These are phyloP conservation scores for Bergia sp. DNA, from an alignment of 92 coral and sea anemone genomes.

Conservation along the genomic window DNA sequence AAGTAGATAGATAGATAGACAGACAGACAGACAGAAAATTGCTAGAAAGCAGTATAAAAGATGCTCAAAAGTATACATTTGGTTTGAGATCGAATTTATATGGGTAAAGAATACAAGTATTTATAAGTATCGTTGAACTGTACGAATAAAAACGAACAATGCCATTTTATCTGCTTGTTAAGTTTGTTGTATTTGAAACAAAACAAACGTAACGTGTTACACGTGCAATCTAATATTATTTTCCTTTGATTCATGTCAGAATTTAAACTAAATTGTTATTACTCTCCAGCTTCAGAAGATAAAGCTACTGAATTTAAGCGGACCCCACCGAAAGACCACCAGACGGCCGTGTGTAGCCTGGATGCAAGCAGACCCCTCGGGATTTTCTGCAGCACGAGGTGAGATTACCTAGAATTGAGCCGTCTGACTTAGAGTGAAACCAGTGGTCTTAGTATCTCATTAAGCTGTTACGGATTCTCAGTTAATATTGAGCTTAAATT, in stretches of 20 bases:
- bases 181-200: not conserved
- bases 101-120: too few relatives aligned
- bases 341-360: constrained; percentile 73
- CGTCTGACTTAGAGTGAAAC: too few relatives aligned
- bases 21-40: not conserved
- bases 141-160: not conserved
- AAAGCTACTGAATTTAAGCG: constrained; percentile 56
- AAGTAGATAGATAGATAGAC: not conserved
- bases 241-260: not conserved
- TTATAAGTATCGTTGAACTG: too few relatives aligned
- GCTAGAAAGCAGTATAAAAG: too few relatives aligned
- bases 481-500: too few relatives aligned
- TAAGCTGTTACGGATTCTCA: too few relatives aligned
- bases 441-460: too few relatives aligned
- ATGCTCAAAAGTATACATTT: too few relatives aligned
- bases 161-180: not conserved
- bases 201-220: too few relatives aligned
- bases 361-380: constrained; percentile 71
- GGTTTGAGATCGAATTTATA: too few relatives aligned
- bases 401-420: not conserved
- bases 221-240: too few relatives aligned
- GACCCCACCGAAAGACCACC: constrained; percentile 72
- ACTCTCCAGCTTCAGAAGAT: constrained; percentile 34
- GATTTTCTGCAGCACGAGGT: constrained; percentile 94
- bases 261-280: not conserved